A percentile compares a stretch with the other conserved stretches of the same genome.
Evolutionary conservation across 1,140 invertebrate species (phyloP).

Genomic region (Mactra quadrangularis): DNA sequence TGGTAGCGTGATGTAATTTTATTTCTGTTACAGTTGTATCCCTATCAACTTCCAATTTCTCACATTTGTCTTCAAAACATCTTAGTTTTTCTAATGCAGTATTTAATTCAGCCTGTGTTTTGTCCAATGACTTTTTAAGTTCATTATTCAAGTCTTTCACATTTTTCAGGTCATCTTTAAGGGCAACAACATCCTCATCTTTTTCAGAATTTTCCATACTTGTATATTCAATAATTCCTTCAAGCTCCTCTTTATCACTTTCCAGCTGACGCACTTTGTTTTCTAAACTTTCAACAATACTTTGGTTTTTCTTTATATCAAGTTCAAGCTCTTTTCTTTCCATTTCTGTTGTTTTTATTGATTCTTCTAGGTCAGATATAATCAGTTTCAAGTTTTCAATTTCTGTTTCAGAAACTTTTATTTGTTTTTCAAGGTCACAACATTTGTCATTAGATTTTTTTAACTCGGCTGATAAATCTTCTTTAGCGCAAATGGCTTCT

Average conservation of each 20-base stretch:
- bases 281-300: slow-evolving; percentile 10
- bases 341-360: slow-evolving; percentile 33
- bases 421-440: background rate
- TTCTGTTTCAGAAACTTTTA: slow-evolving; percentile 26
- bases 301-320: slow-evolving; percentile 31
- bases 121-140: background rate
- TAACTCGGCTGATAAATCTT: background rate
- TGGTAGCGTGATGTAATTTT: background rate
- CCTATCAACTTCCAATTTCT: slow-evolving; percentile 32
- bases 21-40: background rate
- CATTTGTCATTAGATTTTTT: background rate
- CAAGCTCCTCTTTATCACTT: slow-evolving; percentile 53
- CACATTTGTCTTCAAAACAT: slow-evolving; percentile 19
- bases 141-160: background rate
- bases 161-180: slow-evolving; percentile 6
- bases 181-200: slow-evolving; percentile 34
- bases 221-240: slow-evolving; percentile 49
- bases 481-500: background rate
- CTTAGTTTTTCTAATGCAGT: background rate
- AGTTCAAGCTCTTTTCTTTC: slow-evolving; percentile 12
- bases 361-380: background rate
- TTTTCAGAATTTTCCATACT: slow-evolving; percentile 44
- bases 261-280: slow-evolving; percentile 11
- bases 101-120: slow-evolving; percentile 17
- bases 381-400: slow-evolving; percentile 32